phyloP scores from a whole-genome alignment of 2,888 invertebrate species.

The Anarsia innoxiella region DNA sequence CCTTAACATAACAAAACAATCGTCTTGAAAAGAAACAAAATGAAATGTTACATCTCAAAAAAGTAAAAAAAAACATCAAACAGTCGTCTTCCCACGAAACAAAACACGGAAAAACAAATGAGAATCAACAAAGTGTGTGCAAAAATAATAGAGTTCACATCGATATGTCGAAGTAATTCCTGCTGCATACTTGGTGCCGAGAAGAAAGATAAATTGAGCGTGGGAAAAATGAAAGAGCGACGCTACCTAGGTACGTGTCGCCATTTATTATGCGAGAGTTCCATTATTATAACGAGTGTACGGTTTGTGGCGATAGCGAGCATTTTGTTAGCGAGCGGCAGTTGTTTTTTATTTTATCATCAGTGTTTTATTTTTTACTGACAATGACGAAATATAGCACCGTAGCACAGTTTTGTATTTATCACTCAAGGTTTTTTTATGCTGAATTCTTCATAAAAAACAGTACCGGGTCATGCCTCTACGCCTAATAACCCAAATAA shows the following conservation, averaged over 20 bases:
- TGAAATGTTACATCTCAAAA: too few species aligned
- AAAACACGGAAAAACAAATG: neutral
- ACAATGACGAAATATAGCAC: too few species aligned
- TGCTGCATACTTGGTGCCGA: slow-evolving; percentile 9
- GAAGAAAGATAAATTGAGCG: slow-evolving; percentile 54
- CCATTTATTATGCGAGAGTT: slow-evolving; percentile 52
- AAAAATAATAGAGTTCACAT: slow-evolving; percentile 6
- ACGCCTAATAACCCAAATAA: too few species aligned
- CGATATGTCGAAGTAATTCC: slow-evolving; percentile 28
- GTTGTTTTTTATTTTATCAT: neutral
- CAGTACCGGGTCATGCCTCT: too few species aligned
- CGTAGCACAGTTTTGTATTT: too few species aligned
- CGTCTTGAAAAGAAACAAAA: too few species aligned
- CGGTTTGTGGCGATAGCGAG: slow-evolving; percentile 10
- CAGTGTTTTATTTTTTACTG: slow-evolving; percentile 2
- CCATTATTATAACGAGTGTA: slow-evolving; percentile 41
- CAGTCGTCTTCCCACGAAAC: too few species aligned
- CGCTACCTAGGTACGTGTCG: slow-evolving; percentile 51
- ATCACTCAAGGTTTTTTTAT: too few species aligned
- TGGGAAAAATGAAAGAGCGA: slow-evolving; percentile 56
- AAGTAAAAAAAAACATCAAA: too few species aligned
- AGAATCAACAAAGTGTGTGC: neutral
- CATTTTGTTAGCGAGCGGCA: neutral
- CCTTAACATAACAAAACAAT: too few species aligned
- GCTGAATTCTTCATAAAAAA: too few species aligned